phyloP scores from a whole-genome alignment of 1,140 invertebrate genomes.

The Drosophila virilis region DNA sequence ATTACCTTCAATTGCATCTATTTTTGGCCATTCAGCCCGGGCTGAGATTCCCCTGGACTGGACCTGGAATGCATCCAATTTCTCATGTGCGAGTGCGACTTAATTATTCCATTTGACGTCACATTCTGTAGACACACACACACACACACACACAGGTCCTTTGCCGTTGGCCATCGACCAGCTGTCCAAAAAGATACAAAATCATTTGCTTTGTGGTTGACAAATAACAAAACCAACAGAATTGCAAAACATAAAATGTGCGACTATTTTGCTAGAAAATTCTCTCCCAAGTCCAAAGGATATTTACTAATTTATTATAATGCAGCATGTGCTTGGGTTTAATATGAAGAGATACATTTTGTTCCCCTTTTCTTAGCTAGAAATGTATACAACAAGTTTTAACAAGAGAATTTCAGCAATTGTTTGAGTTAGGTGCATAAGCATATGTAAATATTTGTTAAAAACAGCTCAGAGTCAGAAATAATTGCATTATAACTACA shows the following conservation, averaged over 20 bases:
- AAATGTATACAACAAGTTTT: too few relatives aligned
- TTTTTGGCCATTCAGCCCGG: slow-evolving; percentile 35
- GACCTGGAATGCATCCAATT: not conserved
- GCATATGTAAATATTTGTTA: too few relatives aligned
- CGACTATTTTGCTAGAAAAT: not conserved
- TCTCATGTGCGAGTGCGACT: not conserved
- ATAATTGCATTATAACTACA: too few relatives aligned
- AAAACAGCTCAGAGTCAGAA: too few relatives aligned
- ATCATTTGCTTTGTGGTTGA: slow-evolving; percentile 6
- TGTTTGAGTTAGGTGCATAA: too few relatives aligned
- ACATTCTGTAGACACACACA: slow-evolving; percentile 4
- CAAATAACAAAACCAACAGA: slow-evolving; percentile 4
- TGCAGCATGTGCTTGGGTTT: not conserved
- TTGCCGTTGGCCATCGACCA: not conserved
- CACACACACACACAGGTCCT: not conserved
- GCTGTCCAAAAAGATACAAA: not conserved
- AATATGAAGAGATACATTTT: not conserved
- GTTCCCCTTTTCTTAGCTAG: too few relatives aligned
- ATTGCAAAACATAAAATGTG: not conserved
- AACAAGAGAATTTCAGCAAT: too few relatives aligned
- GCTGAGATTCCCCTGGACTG: not conserved
- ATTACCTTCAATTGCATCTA: slow-evolving; percentile 33
- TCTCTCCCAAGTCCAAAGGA: not conserved
- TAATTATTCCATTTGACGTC: slow-evolving; percentile 39
- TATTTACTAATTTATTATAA: not conserved